phyloP scores from a whole-genome alignment of 2,797 vertebrate species.

The Danio jaintianensis region DNA sequence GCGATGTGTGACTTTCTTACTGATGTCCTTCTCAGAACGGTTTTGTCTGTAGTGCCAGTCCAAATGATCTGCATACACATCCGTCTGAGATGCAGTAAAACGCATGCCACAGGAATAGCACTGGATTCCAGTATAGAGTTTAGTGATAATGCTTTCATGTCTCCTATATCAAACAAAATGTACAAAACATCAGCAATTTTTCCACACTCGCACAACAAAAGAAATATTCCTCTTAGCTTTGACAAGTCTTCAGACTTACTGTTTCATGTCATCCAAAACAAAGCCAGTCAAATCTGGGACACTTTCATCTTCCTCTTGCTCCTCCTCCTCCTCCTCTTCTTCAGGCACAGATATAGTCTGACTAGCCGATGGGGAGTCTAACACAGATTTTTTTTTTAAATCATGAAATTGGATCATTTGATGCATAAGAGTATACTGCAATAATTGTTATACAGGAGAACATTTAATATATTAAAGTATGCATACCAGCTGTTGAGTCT shows the following conservation, averaged over 20 bases:
- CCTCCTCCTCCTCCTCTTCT: slow-evolving; percentile 84
- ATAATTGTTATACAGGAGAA: background rate
- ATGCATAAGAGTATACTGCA: background rate
- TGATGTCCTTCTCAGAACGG: slow-evolving; percentile 93
- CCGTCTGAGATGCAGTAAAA: slow-evolving; percentile 94
- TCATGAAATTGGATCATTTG: background rate
- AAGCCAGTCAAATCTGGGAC: slow-evolving; percentile 93
- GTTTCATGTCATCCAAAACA: slow-evolving; percentile 90
- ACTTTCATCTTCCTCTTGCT: slow-evolving; percentile 86
- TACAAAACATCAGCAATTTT: background rate
- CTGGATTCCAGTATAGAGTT: slow-evolving; percentile 97
- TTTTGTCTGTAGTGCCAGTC: slow-evolving; percentile 99
- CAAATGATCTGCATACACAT: slow-evolving; percentile 97
- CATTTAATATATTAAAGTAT: background rate
- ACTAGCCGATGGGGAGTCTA: slow-evolving; percentile 71
- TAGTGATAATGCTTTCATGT: slow-evolving; percentile 90
- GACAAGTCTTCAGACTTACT: slow-evolving; percentile 71
- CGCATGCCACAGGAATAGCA: slow-evolving; percentile 98
- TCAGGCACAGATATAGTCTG: slow-evolving; percentile 65
- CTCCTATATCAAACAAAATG: slow-evolving; percentile 75
- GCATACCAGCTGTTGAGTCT: slow-evolving; percentile 71
- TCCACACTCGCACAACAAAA: background rate
- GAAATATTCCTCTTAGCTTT: background rate
- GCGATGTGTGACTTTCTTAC: slow-evolving; percentile 94
- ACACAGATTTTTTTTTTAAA: background rate